Evolutionary conservation across 1,140 invertebrate species (phyloP), one percentile per base, ranked within the genome.

Genomic region (Philotrypesis tridentata): DNA sequence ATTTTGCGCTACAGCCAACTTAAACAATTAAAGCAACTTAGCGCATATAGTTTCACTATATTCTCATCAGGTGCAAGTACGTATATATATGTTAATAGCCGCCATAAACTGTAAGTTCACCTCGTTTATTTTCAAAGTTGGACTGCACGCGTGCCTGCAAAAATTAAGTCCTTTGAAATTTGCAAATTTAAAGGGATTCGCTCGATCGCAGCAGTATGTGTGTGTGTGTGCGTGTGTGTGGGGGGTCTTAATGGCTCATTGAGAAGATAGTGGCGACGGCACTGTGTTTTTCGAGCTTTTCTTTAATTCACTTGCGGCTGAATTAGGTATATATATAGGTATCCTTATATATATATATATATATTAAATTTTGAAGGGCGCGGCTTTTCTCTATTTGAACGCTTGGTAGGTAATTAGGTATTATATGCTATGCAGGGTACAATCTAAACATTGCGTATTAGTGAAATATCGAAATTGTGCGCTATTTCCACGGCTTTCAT

Each of bases 201-300:
- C n/a, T n/a, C n/a, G n/a, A n/a, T n/a, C n/a, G n/a, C n/a, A n/a
- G n/a, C n/a, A n/a, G n/a, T n/a, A n/a, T n/a, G n/a, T n/a, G n/a
- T n/a, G n/a, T n/a, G n/a, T n/a, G n/a, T n/a, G n/a, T n/a, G n/a
- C n/a, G n/a, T n/a, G n/a, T n/a, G n/a, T n/a, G n/a, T n/a, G n/a
- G n/a, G n/a, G n/a, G n/a, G n/a, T n/a, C 71, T 27, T 74, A 40
- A 33, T 61, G 48, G 31, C 43, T 63, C 70, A 21, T 61, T 68
- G 40, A 70, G 27, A 70, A 70, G 27, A 70, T 37, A 70, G 21
- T 31, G 17, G 27, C 31, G 37, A 33, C 68, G 7, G 33, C 31
- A 33, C 68, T 21, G 68, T 37, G 37, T 7, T 14, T 31, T 37
- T 33, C 68, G 23, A 21, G 25, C 17, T 70, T 37, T 70, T 70